These are phyloP conservation scores for Tauraco erythrolophus DNA, from an alignment of 2,113 vertebrate genomes.

Conservation along the genomic window DNA sequence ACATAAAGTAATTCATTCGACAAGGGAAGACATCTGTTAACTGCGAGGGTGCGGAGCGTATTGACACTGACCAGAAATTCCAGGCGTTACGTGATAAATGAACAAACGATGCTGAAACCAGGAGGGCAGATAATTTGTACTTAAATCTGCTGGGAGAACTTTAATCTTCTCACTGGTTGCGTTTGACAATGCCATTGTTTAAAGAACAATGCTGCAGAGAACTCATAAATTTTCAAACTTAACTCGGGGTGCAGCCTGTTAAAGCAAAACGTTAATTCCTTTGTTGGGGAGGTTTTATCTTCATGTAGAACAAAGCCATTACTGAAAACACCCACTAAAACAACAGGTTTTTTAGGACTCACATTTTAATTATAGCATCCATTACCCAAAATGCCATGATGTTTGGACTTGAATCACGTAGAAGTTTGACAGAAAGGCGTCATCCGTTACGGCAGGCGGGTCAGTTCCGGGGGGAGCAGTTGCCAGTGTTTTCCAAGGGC, in stretches of 20 bases:
- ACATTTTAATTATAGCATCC: constrained; percentile 68
- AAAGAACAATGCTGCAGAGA: constrained; percentile 80
- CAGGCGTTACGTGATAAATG: constrained; percentile 79
- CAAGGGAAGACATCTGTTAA: constrained; percentile 91
- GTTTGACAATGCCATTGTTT: constrained; percentile 81
- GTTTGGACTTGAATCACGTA: constrained; percentile 52
- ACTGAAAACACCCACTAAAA: constrained; percentile 68
- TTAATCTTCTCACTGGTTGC: constrained; percentile 79
- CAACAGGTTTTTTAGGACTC: constrained; percentile 63
- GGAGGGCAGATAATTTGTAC: constrained; percentile 80
- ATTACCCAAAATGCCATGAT: constrained; percentile 56
- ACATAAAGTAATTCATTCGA: constrained; percentile 85
- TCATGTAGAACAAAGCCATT: constrained; percentile 73
- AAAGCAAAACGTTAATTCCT: constrained; percentile 76
- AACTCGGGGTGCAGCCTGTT: constrained; percentile 74
- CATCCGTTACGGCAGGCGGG: neutral
- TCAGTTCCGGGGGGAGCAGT: neutral
- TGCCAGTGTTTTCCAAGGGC: constrained; percentile 4
- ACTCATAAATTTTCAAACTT: constrained; percentile 79
- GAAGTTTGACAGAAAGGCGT: constrained; percentile 32
- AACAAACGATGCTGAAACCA: constrained; percentile 83
- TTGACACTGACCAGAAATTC: constrained; percentile 86
- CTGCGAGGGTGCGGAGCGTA: constrained; percentile 81
- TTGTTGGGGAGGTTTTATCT: constrained; percentile 76
- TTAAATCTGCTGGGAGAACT: constrained; percentile 81